Conservation (phyloP, 2,113 vertebrate species). For the Urocynchramus pylzowi region DNA sequence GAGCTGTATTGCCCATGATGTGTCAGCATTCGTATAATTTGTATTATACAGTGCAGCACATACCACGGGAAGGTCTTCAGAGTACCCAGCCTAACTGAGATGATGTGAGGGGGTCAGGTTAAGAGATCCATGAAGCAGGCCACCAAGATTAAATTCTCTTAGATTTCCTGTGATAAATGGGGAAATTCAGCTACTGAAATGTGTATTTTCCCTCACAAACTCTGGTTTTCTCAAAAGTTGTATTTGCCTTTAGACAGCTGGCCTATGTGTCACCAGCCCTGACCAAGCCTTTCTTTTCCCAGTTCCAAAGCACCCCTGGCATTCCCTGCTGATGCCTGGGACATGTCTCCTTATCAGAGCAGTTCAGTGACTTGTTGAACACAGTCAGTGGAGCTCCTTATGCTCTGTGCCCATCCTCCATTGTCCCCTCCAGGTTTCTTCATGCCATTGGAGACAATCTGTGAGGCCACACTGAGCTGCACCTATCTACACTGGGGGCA, state of each 20-base stretch:
- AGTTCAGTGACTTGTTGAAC: neutral
- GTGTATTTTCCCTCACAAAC: neutral
- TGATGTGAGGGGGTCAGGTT: neutral
- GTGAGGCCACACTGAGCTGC: neutral
- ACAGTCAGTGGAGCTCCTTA: neutral
- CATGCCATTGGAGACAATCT: neutral
- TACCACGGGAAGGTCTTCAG: neutral
- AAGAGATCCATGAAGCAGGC: neutral
- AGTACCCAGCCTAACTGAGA: neutral
- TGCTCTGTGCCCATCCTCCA: neutral
- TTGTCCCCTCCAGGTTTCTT: neutral
- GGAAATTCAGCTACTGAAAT: neutral
- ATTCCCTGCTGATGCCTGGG: neutral
- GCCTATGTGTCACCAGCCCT: neutral
- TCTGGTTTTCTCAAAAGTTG: neutral
- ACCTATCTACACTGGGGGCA: neutral
- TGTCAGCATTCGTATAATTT: neutral
- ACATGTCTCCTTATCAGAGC: rapidly evolving
- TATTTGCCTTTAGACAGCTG: neutral
- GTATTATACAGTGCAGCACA: neutral
- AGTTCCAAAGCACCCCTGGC: neutral
- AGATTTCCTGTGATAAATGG: neutral
- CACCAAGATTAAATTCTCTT: neutral
- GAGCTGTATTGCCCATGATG: neutral
- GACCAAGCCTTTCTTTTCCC: neutral